Evolutionary conservation across 2,797 vertebrate species (phyloP), one percentile per base, ranked within the genome.

Genomic region (Urophycis tenuis): DNA sequence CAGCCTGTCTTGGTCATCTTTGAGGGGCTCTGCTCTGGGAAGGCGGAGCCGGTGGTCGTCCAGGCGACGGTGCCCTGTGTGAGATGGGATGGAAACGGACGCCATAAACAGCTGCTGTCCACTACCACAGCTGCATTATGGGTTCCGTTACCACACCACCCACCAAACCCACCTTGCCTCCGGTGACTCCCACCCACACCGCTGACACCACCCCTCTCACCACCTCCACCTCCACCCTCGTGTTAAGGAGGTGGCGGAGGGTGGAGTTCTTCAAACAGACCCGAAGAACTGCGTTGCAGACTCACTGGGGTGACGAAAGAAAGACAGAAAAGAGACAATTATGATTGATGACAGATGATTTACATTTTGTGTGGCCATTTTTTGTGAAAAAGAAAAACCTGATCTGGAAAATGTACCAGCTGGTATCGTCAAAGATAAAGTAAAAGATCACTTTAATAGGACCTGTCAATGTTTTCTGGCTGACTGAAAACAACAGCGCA

Each of bases 81-180:
- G 41, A 75, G 75, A 75, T 91, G 93, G 94, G 91, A 94, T 88
- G 92, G 94, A 93, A 96, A 97, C 97, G 95, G 96, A 96, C 94
- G 92, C 94, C 95, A 95, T 94, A 94, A 88, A 93, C 96, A 99
- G 97, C 96, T 96, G 96, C 89, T 90, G 77, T 79, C 83, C 87
- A 80, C 87, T 82, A 91, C 92, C 90, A 95, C 96, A 98, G 96
- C 97, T 98, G 96, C 95, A 96, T 98, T 98, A 97, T 97, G 97
- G 96, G 96, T 99, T 98, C 96, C 96, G 97, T 99, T 99, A 96
- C 94, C 92, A 91, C 91, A 94, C 94, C 90, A 92, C 88, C 88
- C 89, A 92, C 95, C 80, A 82, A 80, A n/a, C 53, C 1, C 49
- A 15, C 41, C 41, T 9, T 2, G 5, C 49, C 22, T 60, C 49